Evolutionary conservation across 37 sponge, comb jelly and placozoan genomes (phyloP).

Genomic region (Spongilla lacustris): DNA sequence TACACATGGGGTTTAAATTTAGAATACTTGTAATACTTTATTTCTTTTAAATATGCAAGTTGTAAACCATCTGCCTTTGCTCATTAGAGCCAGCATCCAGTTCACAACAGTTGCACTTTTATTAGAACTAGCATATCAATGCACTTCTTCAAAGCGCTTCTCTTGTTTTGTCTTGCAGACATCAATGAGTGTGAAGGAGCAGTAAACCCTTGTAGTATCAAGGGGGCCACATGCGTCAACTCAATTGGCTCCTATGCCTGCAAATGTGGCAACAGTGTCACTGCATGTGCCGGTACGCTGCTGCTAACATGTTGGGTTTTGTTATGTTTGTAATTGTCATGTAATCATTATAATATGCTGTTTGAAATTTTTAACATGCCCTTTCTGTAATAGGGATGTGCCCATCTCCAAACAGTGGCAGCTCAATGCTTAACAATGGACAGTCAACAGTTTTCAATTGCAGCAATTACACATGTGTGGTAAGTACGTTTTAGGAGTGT

Average conservation of each 20-base stretch:
- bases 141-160: neutral
- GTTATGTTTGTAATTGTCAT: too few species aligned
- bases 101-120: neutral
- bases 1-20: too few species aligned
- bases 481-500: too few species aligned
- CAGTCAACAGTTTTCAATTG: neutral
- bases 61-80: too few species aligned
- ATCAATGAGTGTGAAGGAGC: neutral
- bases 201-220: neutral
- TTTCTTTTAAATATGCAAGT: too few species aligned
- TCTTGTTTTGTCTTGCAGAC: neutral
- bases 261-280: neutral
- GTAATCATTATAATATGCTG: too few species aligned
- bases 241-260: neutral
- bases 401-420: neutral
- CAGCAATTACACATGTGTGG: neutral
- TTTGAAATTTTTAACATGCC: too few species aligned
- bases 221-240: neutral
- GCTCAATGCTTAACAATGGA: neutral
- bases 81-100: too few species aligned
- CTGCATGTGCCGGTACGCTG: neutral
- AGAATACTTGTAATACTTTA: too few species aligned
- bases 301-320: too few species aligned
- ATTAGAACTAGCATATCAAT: neutral
- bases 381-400: neutral